Evolutionary conservation across 2,888 invertebrate species (phyloP), one percentile per base, ranked within the genome.

Genomic region (Muschampia plurimacula): DNA sequence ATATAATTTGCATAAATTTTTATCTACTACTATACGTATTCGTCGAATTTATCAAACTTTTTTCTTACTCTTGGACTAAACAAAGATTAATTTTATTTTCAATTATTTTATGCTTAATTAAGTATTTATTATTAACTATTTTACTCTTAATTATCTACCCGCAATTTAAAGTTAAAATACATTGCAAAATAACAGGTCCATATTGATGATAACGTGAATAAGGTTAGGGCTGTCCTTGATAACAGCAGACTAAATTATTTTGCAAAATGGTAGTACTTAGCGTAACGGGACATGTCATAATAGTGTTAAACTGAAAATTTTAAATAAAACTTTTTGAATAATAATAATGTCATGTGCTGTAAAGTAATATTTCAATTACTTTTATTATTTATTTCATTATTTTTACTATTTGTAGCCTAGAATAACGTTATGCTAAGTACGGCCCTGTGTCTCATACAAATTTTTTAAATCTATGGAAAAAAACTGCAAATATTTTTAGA

Each of bases 241-340:
- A 9, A 84, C 75, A 82, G 89, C 89, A 87, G 88, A 84, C 68
- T 46, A 39, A 60, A 71, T 22, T 71, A 64, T 71, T 57, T 66
- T 59, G 41, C 70, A 60, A 60, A 65, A 36, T 41, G 49, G 66
- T 36, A 71, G 66, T 71, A 71, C 66, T 71, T 66, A 71, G 71
- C 71, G 46, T 60, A 60, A 66, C 44, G 36, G 46, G 36, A 36
- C 0, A 44, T 59, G 13, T 41, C 3, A 59, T 59, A 4, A 7
- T 2, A n/a, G 13, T n/a, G 13, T n/a, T n/a, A n/a, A n/a, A n/a
- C n/a, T 49, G 6, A 7, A 6, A 8, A 49, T n/a, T 49, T 36
- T 32, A 59, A 12, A 28, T 2, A 1, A 32, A 32, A 32, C 6
- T 2, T 12, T 32, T 32, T 13, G 10, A 0, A 2, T 44, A 10